Conservation (phyloP, 2,797 vertebrate species). For the Micropoecilia bifurca region DNA sequence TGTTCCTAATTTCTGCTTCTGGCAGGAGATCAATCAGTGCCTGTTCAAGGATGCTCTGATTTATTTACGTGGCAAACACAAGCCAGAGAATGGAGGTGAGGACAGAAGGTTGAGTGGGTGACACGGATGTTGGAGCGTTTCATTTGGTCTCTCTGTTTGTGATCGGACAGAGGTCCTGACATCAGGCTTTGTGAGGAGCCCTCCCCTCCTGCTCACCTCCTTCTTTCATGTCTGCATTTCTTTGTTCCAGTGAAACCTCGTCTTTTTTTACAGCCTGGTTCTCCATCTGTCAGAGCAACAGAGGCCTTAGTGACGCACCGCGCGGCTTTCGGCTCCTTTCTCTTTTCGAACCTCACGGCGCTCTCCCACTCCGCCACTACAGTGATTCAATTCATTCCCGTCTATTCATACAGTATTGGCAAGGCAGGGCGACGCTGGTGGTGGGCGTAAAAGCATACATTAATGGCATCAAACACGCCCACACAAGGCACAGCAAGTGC, state of each 20-base stretch:
- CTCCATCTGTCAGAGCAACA: slow-evolving; percentile 35
- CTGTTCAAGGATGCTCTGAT: slow-evolving; percentile 26
- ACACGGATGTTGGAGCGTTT: slow-evolving; percentile 30
- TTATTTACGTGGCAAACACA: slow-evolving; percentile 57
- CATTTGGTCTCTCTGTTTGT: slow-evolving; percentile 36
- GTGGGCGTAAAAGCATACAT: slow-evolving; percentile 64
- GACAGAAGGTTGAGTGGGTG: slow-evolving; percentile 13
- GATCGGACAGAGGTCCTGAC: slow-evolving; percentile 60
- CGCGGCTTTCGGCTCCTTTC: slow-evolving; percentile 27
- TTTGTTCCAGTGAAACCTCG: slow-evolving; percentile 47
- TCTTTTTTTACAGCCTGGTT: slow-evolving; percentile 32
- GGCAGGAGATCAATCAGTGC: slow-evolving; percentile 54
- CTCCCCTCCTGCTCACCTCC: slow-evolving; percentile 33
- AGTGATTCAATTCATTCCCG: slow-evolving; percentile 59
- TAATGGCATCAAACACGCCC: slow-evolving; percentile 56
- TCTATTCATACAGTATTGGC: slow-evolving; percentile 41
- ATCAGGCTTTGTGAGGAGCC: slow-evolving; percentile 46
- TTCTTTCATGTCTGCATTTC: slow-evolving; percentile 55
- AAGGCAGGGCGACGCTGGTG: slow-evolving; percentile 39
- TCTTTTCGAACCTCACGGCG: neutral
- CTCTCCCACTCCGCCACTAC: slow-evolving; percentile 49
- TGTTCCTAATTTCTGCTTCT: slow-evolving; percentile 35
- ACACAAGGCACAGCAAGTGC: slow-evolving; percentile 39
- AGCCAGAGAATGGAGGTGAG: slow-evolving; percentile 28
- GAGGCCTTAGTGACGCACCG: slow-evolving; percentile 30